These are phyloP conservation scores for Ips typographus DNA, from an alignment of 1,140 invertebrate species.

Conservation along the genomic window DNA sequence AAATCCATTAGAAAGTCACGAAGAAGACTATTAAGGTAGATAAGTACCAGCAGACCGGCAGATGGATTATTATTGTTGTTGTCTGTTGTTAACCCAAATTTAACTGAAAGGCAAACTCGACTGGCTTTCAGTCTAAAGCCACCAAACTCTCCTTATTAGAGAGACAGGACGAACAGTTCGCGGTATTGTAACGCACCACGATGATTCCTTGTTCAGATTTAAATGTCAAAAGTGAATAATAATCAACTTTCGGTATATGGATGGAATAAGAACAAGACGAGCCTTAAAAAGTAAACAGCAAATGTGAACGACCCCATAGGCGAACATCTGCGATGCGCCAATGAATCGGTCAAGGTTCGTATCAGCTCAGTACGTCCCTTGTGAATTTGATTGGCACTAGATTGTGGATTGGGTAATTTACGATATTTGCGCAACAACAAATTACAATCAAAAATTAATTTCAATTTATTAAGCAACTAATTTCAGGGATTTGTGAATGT, in stretches of 20 bases:
- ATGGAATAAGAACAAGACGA: neutral
- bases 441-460: no score
- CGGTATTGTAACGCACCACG: no score
- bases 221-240: neutral
- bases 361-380: neutral
- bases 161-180: no score
- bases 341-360: slow-evolving; percentile 2
- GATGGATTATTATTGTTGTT: no score
- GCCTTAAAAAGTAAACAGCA: slow-evolving; percentile 5
- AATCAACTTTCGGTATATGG: neutral
- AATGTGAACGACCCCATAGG: neutral
- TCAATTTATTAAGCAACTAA: no score
- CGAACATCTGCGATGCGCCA: slow-evolving; percentile 8
- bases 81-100: neutral
- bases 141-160: no score
- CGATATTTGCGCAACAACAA: no score
- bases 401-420: neutral
- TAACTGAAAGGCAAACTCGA: neutral
- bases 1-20: slow-evolving; percentile 23
- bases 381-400: neutral
- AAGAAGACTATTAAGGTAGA: slow-evolving; percentile 2
- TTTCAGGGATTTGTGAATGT: no score
- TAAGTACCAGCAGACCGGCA: neutral
- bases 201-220: neutral
- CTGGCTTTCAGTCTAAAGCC: no score